phyloP scores from a whole-genome alignment of 2,113 vertebrate genomes.

The Machaerirhynchus nigripectus region DNA sequence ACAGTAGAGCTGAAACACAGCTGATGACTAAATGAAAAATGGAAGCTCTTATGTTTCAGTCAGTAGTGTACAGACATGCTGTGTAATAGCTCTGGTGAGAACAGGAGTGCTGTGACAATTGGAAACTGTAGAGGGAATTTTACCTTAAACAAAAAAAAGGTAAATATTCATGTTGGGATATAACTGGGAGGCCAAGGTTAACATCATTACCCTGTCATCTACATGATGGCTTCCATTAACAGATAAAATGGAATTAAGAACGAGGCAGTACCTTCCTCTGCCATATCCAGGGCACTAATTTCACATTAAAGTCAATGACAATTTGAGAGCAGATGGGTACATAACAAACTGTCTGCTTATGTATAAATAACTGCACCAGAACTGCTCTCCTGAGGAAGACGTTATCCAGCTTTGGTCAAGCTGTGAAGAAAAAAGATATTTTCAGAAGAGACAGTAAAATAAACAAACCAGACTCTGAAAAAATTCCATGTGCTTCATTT shows the following conservation, averaged over 20 bases:
- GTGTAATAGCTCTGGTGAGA: background rate
- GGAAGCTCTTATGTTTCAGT: background rate
- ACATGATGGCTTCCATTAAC: background rate
- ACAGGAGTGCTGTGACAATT: background rate
- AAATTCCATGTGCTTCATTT: background rate
- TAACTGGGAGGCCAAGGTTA: background rate
- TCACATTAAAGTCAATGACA: background rate
- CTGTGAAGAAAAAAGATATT: background rate
- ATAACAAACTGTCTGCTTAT: background rate
- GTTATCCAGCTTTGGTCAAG: background rate
- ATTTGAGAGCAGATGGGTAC: background rate
- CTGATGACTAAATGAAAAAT: background rate
- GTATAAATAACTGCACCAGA: background rate
- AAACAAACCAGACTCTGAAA: background rate
- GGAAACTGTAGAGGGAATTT: background rate
- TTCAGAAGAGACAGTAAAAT: slow-evolving; percentile 4
- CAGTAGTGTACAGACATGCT: background rate
- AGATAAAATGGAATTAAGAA: background rate
- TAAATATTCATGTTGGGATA: background rate
- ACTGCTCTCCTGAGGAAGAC: background rate
- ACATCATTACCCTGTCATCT: background rate
- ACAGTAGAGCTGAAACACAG: background rate
- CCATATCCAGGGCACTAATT: background rate
- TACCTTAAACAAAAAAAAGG: background rate
- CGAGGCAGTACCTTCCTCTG: background rate